Conservation (phyloP, 2,113 vertebrate genomes). For the Paracanthobrama guichenoti region DNA sequence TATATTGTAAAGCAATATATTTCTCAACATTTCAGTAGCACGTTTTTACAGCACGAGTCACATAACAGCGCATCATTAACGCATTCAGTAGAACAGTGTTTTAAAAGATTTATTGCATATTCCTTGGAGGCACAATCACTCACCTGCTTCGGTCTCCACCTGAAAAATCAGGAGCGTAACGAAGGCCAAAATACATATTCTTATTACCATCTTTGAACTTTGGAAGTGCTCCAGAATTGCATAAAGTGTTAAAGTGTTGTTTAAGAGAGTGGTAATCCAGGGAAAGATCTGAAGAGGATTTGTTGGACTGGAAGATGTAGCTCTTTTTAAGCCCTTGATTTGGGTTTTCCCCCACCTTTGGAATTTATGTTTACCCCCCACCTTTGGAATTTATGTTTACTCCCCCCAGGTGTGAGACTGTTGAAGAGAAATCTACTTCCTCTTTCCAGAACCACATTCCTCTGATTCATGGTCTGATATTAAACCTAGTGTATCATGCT, state of each 20-base stretch:
- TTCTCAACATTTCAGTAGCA: too few species aligned
- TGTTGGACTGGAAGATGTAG: too few species aligned
- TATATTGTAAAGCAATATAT: not conserved
- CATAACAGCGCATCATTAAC: not conserved
- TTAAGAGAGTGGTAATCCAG: not conserved
- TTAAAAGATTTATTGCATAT: not conserved
- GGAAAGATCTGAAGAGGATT: not conserved
- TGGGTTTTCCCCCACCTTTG: not conserved
- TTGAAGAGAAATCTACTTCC: not conserved
- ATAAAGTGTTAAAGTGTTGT: not conserved
- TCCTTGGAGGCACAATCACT: not conserved
- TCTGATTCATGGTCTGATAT: not conserved
- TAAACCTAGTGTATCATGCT: not conserved
- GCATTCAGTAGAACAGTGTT: not conserved
- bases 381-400: too few species aligned
- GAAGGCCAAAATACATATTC: not conserved
- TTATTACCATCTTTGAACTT: not conserved
- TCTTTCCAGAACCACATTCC: not conserved
- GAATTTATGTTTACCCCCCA: not conserved
- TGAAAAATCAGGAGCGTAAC: slow-evolving; percentile 33
- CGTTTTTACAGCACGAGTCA: not conserved
- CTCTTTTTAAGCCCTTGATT: not conserved
- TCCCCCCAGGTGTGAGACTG: not conserved
- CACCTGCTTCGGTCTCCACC: slow-evolving; percentile 37
- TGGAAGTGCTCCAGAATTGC: not conserved